Conservation (phyloP, 1,140 invertebrate species). For the Drosophila gunungcola region DNA sequence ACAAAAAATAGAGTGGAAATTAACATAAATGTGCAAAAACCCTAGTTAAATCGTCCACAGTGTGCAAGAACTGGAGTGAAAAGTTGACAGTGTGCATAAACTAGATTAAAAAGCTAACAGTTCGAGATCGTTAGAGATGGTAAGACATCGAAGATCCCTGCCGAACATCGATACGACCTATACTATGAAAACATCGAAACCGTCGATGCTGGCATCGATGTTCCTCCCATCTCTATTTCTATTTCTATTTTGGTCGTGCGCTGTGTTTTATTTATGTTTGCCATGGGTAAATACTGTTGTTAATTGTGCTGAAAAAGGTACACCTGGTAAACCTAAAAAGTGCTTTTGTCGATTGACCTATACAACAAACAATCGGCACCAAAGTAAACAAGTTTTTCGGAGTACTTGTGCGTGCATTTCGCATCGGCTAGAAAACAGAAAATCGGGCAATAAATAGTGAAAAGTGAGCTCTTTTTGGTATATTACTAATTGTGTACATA, state of each 20-base stretch:
- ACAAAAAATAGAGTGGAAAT: too few species aligned
- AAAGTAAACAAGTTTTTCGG: slow-evolving; percentile 2
- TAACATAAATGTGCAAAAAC: too few species aligned
- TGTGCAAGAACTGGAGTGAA: too few species aligned
- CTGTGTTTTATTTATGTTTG: slow-evolving; percentile 49
- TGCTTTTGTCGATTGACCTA: background rate
- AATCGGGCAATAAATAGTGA: slow-evolving; percentile 24
- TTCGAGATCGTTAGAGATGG: too few species aligned
- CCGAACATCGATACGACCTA: too few species aligned
- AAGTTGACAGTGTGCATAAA: too few species aligned
- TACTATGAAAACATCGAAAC: too few species aligned
- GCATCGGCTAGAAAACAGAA: slow-evolving; percentile 18
- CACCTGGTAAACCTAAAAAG: slow-evolving; percentile 7
- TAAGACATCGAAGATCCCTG: too few species aligned
- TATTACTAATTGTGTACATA: slow-evolving; percentile 31
- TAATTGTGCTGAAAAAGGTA: slow-evolving; percentile 26
- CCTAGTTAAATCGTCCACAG: too few species aligned
- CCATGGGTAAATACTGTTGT: slow-evolving; percentile 31
- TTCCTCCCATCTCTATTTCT: background rate
- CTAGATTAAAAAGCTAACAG: too few species aligned
- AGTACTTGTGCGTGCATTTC: background rate
- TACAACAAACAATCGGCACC: background rate
- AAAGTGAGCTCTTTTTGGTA: slow-evolving; percentile 3
- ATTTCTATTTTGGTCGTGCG: slow-evolving; percentile 42
- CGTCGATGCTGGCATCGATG: too few species aligned